Base-by-base conservation (phyloP, 2,113 vertebrate species). In the Salvator merianae region DNA sequence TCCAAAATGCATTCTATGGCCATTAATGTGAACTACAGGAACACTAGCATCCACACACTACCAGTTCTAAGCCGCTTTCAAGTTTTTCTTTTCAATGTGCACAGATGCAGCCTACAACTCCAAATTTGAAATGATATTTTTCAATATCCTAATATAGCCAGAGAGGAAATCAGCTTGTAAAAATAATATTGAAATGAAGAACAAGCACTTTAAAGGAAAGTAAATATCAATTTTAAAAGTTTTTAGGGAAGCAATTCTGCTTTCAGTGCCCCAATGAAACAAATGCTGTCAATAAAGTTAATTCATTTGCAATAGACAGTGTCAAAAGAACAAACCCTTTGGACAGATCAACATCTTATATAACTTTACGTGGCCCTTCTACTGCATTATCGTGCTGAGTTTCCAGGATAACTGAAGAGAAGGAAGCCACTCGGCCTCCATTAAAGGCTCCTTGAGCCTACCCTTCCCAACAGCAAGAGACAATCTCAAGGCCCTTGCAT, bases 191-290 rank as follows among this genome's bases (percentile, higher is more conserved):
- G 66, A 16, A 81, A 43, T 5, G 55, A 36, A 83, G 73, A 50
- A n/a, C 74, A 28, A n/a, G 75, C 81, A 0, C 59, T 84, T 34
- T 71, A 36, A 2, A 34, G 30, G 91, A 7, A 43, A 87, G 32
- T 66, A 78, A 85, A 47, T 38, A 14, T 3, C 62, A 80, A 91
- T 89, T 36, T 69, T 69, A 53, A 88, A 87, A 3, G 13, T 24
- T n/a, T 38, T 0, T 70, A 28, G 47, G 34, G 63, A 69, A 12
- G 53, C 62, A 62, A 72, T 7, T 3, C 6, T 50, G 16, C 38
- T 73, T 28, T 28, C 28, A 28, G 55, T 26, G 43, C 32, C 7
- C 62, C 74, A 70, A 18, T 63, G 38, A 79, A 72, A 28, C 30
- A 8, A 79, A 72, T 16, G 40, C 7, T 36, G 43, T 63, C 34